Conservation (phyloP, 2,888 invertebrate genomes). For the Cheilosia vernalis region DNA sequence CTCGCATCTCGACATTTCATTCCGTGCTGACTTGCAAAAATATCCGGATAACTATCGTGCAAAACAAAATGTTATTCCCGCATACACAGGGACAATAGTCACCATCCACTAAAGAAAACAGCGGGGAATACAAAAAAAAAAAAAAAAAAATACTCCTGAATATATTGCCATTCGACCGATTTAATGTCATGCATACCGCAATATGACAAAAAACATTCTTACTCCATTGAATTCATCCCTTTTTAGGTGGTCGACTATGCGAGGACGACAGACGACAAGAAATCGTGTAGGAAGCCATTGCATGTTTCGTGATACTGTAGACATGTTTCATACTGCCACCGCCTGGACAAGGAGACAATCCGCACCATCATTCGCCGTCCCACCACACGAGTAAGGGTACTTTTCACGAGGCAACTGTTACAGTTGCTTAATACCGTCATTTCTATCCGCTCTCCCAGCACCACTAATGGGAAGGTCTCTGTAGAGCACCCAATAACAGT, state of each 20-base stretch:
- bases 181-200: slow-evolving; percentile 75
- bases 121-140: background rate
- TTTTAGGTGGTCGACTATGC: slow-evolving; percentile 41
- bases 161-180: slow-evolving; percentile 72
- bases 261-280: slow-evolving; percentile 42
- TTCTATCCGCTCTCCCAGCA: slow-evolving; percentile 46
- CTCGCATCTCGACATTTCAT: slow-evolving; percentile 61
- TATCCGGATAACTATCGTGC: slow-evolving; percentile 57
- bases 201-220: slow-evolving; percentile 74
- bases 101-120: slow-evolving; percentile 14
- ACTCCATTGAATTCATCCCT: slow-evolving; percentile 70
- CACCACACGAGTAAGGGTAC: slow-evolving; percentile 10
- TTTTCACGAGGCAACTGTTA: slow-evolving; percentile 58
- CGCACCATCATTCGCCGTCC: slow-evolving; percentile 24
- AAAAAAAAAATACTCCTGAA: slow-evolving; percentile 43
- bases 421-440: slow-evolving; percentile 73
- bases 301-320: slow-evolving; percentile 71
- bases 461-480: slow-evolving; percentile 56
- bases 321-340: slow-evolving; percentile 61
- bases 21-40: slow-evolving; percentile 41
- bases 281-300: slow-evolving; percentile 69
- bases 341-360: slow-evolving; percentile 61
- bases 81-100: slow-evolving; percentile 24
- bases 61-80: slow-evolving; percentile 52
- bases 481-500: slow-evolving; percentile 37